Percentiles rank a stretch among this genome's conserved stretches.
Evolutionary conservation across 2,797 vertebrate genomes (phyloP).

Genomic region (Paramormyrops hopkinsi): DNA sequence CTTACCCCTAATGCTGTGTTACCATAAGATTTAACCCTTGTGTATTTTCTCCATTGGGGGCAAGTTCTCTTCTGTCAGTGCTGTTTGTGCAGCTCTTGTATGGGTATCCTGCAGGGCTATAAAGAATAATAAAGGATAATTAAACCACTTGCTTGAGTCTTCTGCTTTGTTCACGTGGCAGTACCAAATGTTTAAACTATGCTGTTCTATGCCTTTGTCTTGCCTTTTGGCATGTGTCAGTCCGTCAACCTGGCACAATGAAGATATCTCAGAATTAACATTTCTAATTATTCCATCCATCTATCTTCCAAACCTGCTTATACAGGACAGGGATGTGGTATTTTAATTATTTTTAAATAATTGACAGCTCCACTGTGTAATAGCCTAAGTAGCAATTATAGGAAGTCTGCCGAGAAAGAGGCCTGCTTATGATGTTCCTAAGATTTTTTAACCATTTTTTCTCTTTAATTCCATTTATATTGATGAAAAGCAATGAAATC

Average conservation of each 20-base stretch:
- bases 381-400: slow-evolving; percentile 8
- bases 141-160: background rate
- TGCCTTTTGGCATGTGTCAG: slow-evolving; percentile 2
- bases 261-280: background rate
- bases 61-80: background rate
- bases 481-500: background rate
- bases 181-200: background rate
- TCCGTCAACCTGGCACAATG: background rate
- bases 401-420: background rate
- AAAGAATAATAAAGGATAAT: background rate
- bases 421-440: background rate
- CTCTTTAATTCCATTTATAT: background rate
- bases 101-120: background rate
- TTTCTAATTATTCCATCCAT: slow-evolving; percentile 4
- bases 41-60: background rate
- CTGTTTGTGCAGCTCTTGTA: background rate
- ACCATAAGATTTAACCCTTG: background rate
- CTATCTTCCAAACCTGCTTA: background rate
- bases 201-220: background rate
- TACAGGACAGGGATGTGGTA: background rate
- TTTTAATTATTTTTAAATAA: slow-evolving; percentile 4
- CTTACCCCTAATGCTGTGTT: background rate
- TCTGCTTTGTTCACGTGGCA: background rate
- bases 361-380: background rate
- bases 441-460: background rate